These are phyloP conservation scores for Sula dactylatra DNA, from an alignment of 2,113 vertebrate species.

Conservation along the genomic window DNA sequence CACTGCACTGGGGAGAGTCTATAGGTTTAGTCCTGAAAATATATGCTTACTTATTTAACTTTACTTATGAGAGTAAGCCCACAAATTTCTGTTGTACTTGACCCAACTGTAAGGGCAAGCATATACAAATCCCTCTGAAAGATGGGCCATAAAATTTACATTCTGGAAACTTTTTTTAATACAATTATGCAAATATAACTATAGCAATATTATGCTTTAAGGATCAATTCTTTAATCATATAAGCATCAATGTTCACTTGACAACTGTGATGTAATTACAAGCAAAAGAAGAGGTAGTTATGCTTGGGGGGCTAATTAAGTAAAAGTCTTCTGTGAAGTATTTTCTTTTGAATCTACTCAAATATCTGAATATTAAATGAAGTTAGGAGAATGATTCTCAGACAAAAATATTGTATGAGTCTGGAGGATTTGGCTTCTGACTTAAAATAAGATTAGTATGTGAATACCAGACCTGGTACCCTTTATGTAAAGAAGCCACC, in stretches of 20 bases:
- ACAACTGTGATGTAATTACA: neutral
- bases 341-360: neutral
- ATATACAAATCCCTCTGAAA: conserved; percentile 7
- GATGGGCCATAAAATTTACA: neutral
- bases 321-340: neutral
- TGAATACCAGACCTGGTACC: neutral
- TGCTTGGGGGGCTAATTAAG: neutral
- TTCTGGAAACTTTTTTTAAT: conserved; percentile 15
- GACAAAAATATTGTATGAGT: neutral
- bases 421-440: neutral
- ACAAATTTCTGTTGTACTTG: conserved; percentile 11
- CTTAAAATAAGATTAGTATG: neutral
- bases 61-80: neutral
- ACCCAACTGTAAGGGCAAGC: neutral
- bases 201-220: neutral
- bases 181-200: conserved; percentile 7
- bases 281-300: neutral
- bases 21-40: neutral
- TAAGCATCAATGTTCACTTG: neutral
- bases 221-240: neutral
- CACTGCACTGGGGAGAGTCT: neutral
- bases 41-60: neutral
- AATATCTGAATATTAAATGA: neutral
- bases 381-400: neutral
- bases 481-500: neutral